Evolutionary conservation across 2,797 vertebrate genomes (phyloP).

Genomic region (Tympanoctomys barrerae): DNA sequence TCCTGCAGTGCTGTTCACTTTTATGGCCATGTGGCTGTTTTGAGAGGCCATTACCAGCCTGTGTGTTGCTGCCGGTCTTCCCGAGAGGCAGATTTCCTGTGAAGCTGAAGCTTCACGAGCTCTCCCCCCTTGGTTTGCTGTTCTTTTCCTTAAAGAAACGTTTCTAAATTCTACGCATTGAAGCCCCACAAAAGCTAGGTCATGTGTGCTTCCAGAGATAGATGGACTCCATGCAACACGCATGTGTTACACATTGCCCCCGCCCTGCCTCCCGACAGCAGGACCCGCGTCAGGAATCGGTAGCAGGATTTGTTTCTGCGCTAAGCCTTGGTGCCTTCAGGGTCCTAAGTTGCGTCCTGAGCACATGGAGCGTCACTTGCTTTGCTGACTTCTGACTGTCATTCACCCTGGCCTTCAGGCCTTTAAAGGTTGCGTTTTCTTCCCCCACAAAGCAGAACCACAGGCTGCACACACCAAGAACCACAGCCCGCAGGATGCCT

Average conservation of each 20-base stretch:
- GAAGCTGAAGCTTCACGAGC: neutral
- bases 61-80: neutral
- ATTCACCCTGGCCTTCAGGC: conserved; percentile 58
- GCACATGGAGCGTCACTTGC: neutral
- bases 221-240: neutral
- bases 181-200: neutral
- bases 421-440: neutral
- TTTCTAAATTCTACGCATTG: neutral
- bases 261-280: accelerated
- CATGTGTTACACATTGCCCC: too few relatives aligned
- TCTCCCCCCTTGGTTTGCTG: neutral
- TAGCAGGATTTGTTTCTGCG: neutral
- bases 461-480: conserved; percentile 33
- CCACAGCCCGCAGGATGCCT: conserved; percentile 49
- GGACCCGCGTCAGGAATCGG: neutral
- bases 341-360: neutral
- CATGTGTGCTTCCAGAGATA: neutral
- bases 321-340: neutral
- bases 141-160: neutral
- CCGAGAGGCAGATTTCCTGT: neutral
- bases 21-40: neutral
- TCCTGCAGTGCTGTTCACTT: neutral
- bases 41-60: neutral
- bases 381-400: neutral
- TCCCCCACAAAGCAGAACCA: conserved; percentile 37